These are phyloP conservation scores for Pampusana beccarii DNA, from an alignment of 2,113 vertebrate genomes.

Conservation along the genomic window DNA sequence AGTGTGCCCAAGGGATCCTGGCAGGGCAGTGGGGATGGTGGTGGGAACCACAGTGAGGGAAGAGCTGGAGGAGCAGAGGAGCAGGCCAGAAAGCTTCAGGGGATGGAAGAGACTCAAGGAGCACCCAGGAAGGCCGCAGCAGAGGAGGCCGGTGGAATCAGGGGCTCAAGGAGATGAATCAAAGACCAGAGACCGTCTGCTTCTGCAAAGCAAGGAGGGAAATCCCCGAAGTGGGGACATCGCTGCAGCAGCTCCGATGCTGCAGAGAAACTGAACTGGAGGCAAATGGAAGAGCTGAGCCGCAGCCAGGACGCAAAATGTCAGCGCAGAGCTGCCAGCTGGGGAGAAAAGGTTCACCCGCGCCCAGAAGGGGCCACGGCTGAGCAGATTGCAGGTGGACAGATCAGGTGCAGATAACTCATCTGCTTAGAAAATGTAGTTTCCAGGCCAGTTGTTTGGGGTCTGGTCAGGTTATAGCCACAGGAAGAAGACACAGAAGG, in stretches of 20 bases:
- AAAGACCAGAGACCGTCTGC: not conserved
- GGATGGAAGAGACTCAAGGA: not conserved
- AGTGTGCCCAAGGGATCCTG: not conserved
- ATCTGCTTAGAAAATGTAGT: not conserved
- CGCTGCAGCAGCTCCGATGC: fast-evolving
- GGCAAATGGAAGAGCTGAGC: not conserved
- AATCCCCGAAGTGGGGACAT: not conserved
- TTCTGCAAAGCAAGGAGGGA: not conserved
- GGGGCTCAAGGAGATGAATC: not conserved
- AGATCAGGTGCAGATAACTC: not conserved
- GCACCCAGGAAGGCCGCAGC: not conserved
- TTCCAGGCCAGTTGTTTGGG: not conserved
- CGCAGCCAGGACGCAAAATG: not conserved
- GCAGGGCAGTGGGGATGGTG: not conserved
- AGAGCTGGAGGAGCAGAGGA: not conserved
- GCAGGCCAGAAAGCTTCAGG: not conserved
- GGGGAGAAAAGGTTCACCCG: not conserved
- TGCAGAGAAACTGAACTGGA: not conserved
- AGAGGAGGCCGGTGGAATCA: not conserved
- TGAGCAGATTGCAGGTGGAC: not conserved
- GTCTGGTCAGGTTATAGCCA: not conserved
- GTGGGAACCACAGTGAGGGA: not conserved
- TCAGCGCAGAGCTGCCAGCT: not conserved
- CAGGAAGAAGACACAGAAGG: not conserved
- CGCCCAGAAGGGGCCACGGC: not conserved